These are phyloP conservation scores for Triops longicaudatus DNA, from an alignment of 1,140 invertebrate genomes.

Conservation along the genomic window DNA sequence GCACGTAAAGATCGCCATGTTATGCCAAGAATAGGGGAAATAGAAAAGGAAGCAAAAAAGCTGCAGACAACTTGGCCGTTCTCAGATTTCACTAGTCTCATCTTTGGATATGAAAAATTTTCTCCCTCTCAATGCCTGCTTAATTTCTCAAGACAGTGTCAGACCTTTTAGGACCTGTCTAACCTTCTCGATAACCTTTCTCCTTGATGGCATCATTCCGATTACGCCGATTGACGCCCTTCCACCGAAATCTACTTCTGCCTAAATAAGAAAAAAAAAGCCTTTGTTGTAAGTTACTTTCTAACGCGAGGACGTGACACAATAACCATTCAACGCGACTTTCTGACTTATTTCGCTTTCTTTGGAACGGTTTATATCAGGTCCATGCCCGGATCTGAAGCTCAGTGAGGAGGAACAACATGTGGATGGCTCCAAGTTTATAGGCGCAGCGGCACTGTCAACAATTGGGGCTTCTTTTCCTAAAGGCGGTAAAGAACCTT, in stretches of 20 bases:
- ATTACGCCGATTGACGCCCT: not conserved
- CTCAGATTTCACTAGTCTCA: not conserved
- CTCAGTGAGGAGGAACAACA: too few species aligned
- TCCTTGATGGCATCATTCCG: not conserved
- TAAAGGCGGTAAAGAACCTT: conserved; percentile 1
- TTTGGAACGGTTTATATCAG: too few species aligned
- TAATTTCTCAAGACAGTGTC: too few species aligned
- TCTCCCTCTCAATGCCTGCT: too few species aligned
- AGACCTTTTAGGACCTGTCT: too few species aligned
- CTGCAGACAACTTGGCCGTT: not conserved
- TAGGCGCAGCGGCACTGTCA: not conserved
- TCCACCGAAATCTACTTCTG: not conserved
- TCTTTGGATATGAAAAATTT: not conserved
- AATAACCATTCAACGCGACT: too few species aligned
- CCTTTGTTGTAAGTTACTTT: not conserved
- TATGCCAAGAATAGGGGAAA: not conserved
- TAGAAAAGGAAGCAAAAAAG: not conserved
- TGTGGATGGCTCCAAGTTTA: too few species aligned
- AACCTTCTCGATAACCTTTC: too few species aligned
- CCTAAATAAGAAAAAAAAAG: too few species aligned
- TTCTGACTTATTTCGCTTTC: too few species aligned
- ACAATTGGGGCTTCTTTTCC: not conserved
- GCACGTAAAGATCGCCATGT: conserved; percentile 7
- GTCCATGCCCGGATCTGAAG: too few species aligned
- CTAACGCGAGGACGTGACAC: not conserved